These are phyloP conservation scores for Fregetta grallaria DNA, from an alignment of 2,113 vertebrate species.

Conservation along the genomic window DNA sequence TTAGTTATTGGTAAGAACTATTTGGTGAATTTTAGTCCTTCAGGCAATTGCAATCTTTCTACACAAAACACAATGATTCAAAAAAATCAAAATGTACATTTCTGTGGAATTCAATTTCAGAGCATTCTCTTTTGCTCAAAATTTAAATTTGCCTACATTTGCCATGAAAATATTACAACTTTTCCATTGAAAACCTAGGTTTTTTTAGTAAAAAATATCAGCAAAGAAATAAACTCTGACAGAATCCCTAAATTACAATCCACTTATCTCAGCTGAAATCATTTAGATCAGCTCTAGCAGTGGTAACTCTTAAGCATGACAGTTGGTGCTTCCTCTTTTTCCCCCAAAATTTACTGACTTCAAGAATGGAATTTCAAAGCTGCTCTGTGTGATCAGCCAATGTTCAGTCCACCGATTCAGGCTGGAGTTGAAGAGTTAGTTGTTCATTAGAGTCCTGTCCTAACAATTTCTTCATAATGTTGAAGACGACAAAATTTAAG, in stretches of 20 bases:
- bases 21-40: background rate
- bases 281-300: background rate
- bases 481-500: background rate
- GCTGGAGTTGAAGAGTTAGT: background rate
- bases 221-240: background rate
- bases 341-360: background rate
- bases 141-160: background rate
- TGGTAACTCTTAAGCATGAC: background rate
- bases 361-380: background rate
- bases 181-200: background rate
- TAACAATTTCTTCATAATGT: background rate
- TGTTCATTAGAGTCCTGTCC: background rate
- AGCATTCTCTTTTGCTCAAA: background rate
- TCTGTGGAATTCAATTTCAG: background rate
- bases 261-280: background rate
- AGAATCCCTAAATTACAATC: background rate
- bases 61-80: background rate
- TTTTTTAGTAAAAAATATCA: background rate
- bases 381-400: background rate
- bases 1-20: background rate
- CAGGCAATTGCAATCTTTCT: background rate
- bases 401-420: background rate
- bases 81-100: background rate
- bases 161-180: background rate
- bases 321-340: background rate